phyloP scores from a whole-genome alignment of 2,797 vertebrate genomes.

The Leuciscus waleckii region DNA sequence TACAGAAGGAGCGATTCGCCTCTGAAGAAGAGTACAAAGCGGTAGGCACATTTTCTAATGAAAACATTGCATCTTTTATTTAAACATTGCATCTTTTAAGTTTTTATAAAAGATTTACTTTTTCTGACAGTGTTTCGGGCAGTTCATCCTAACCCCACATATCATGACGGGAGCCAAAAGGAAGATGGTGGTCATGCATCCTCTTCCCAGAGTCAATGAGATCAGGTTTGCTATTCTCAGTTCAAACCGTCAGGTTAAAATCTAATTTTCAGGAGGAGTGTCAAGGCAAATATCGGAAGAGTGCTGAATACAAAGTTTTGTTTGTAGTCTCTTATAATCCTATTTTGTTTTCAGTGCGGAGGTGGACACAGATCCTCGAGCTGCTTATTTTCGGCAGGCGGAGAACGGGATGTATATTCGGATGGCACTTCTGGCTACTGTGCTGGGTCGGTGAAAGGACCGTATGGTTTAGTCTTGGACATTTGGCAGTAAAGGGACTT shows the following conservation, averaged over 20 bases:
- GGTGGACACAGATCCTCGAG: constrained; percentile 94
- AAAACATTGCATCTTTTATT: background rate
- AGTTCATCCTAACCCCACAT: constrained; percentile 96
- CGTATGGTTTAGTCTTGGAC: background rate
- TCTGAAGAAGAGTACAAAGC: constrained; percentile 87
- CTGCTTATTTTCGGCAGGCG: constrained; percentile 95
- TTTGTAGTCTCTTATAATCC: background rate
- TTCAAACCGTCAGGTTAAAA: background rate
- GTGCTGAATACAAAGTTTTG: background rate
- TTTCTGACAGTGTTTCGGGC: constrained; percentile 88
- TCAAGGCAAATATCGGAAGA: background rate
- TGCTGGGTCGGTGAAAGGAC: constrained; percentile 82
- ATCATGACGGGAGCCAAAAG: constrained; percentile 97
- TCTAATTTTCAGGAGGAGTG: background rate
- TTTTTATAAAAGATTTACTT: background rate
- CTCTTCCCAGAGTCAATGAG: constrained; percentile 94
- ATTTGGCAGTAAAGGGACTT: background rate
- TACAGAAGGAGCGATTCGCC: constrained; percentile 93
- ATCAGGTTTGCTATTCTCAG: constrained; percentile 82
- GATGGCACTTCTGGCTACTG: constrained; percentile 93
- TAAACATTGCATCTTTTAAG: background rate
- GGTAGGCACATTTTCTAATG: constrained; percentile 73
- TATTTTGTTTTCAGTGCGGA: constrained; percentile 78
- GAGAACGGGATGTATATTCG: constrained; percentile 98
- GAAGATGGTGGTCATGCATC: constrained; percentile 99